phyloP scores from a whole-genome alignment of 2,888 invertebrate species.

The Athripsodes cinereus region DNA sequence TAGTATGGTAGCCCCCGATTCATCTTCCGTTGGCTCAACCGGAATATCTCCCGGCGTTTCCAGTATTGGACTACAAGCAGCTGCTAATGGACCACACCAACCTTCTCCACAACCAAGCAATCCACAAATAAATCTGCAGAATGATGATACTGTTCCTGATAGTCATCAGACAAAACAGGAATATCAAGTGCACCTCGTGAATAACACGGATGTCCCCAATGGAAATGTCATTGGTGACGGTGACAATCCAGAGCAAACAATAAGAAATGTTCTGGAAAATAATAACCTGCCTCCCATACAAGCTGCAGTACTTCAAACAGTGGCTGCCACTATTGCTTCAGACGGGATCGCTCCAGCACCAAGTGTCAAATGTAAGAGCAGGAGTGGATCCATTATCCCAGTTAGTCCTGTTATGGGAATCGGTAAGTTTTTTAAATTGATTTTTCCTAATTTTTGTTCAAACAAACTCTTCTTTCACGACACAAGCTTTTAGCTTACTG shows the following conservation, averaged over 20 bases:
- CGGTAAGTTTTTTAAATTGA: too few relatives aligned
- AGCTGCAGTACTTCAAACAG: constrained; percentile 32
- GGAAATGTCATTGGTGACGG: not conserved
- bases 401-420: constrained; percentile 50
- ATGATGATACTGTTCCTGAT: not conserved
- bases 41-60: constrained; percentile 41
- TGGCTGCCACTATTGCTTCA: constrained; percentile 10
- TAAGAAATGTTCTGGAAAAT: constrained; percentile 40
- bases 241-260: constrained; percentile 9
- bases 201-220: not conserved
- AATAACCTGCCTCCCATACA: constrained; percentile 35
- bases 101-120: constrained; percentile 6
- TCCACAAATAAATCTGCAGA: not conserved
- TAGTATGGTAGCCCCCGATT: constrained; percentile 39
- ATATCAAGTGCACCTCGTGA: not conserved
- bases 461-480: too few relatives aligned
- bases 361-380: constrained; percentile 34
- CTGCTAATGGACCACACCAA: constrained; percentile 20
- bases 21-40: constrained; percentile 38
- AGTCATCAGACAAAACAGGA: not conserved
- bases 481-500: too few relatives aligned
- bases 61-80: constrained; percentile 35
- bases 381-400: constrained; percentile 49
- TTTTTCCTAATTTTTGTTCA: too few relatives aligned
- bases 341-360: constrained; percentile 6